Evolutionary conservation across 1,140 invertebrate species (phyloP).

Genomic region (Drosophila elegans): DNA sequence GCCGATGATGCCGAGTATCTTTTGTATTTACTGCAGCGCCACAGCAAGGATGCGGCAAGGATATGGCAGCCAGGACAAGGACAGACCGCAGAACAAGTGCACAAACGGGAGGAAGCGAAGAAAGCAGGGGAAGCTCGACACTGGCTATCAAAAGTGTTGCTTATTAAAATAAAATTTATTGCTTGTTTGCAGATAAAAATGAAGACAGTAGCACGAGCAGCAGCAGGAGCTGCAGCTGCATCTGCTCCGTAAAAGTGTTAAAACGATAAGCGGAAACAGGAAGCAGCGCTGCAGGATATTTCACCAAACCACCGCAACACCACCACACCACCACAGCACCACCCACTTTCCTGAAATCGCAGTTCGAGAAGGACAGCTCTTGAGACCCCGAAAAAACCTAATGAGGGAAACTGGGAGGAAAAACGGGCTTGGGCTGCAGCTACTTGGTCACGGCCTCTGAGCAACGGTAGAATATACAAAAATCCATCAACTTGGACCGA

Average conservation of each 20-base stretch:
- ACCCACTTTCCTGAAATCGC: not conserved
- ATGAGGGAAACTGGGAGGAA: not conserved
- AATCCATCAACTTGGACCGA: conserved; percentile 12
- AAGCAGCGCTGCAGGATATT: conserved; percentile 13
- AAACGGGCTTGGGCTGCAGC: not conserved
- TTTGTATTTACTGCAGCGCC: conserved; percentile 72
- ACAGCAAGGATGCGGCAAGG: conserved; percentile 20
- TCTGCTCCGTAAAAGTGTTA: conserved; percentile 66
- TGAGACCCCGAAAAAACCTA: conserved; percentile 3
- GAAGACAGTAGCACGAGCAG: conserved; percentile 54
- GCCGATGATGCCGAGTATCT: conserved; percentile 66
- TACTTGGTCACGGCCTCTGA: conserved; percentile 32
- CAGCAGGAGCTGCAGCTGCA: conserved; percentile 9
- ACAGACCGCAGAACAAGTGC: conserved; percentile 15
- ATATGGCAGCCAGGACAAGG: conserved; percentile 13
- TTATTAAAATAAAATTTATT: conserved; percentile 83
- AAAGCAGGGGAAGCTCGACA: conserved; percentile 6
- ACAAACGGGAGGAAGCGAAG: not conserved
- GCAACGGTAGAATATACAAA: not conserved
- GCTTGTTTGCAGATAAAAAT: conserved; percentile 80
- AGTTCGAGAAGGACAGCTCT: conserved; percentile 1
- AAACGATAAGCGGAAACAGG: conserved; percentile 71
- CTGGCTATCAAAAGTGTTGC: conserved; percentile 78
- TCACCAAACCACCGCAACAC: not conserved
- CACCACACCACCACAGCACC: not conserved